These are phyloP conservation scores for Trimorus sp. DNA, from an alignment of 2,888 invertebrate species.

Conservation along the genomic window DNA sequence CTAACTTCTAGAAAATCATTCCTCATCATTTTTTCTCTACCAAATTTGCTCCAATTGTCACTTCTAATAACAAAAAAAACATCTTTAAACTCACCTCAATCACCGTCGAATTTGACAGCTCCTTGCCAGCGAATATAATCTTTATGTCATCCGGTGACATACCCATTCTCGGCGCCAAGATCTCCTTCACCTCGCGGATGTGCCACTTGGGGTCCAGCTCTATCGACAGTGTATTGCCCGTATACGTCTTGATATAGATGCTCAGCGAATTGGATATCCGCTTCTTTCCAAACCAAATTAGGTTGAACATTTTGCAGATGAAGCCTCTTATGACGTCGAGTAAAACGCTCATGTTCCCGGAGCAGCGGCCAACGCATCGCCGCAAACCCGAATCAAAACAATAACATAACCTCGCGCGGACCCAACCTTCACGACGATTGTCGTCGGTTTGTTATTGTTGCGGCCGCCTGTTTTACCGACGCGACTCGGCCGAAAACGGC, in stretches of 20 bases:
- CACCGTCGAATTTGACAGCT: conserved; percentile 87
- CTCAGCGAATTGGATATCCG: conserved; percentile 85
- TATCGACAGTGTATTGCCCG: conserved; percentile 85
- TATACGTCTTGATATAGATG: conserved; percentile 87
- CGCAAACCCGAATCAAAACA: no score
- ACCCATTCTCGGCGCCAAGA: conserved; percentile 87
- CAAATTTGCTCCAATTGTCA: no score
- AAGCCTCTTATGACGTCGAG: conserved; percentile 83
- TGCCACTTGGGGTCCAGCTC: conserved; percentile 89
- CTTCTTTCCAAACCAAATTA: conserved; percentile 85
- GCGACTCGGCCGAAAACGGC: no score
- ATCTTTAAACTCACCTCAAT: conserved; percentile 83
- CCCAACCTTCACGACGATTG: no score
- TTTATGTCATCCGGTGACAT: conserved; percentile 87
- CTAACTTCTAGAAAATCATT: no score
- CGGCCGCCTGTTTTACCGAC: no score
- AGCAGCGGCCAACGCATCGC: no score
- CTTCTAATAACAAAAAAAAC: no score
- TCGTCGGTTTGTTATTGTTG: no score
- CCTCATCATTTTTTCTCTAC: no score
- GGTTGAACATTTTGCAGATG: conserved; percentile 85
- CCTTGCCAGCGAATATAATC: conserved; percentile 91
- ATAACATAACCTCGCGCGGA: no score
- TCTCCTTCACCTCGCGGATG: conserved; percentile 88
- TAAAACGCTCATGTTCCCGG: conserved; percentile 83